These are phyloP conservation scores for Daboia siamensis DNA, from an alignment of 2,113 vertebrate genomes.

Conservation along the genomic window DNA sequence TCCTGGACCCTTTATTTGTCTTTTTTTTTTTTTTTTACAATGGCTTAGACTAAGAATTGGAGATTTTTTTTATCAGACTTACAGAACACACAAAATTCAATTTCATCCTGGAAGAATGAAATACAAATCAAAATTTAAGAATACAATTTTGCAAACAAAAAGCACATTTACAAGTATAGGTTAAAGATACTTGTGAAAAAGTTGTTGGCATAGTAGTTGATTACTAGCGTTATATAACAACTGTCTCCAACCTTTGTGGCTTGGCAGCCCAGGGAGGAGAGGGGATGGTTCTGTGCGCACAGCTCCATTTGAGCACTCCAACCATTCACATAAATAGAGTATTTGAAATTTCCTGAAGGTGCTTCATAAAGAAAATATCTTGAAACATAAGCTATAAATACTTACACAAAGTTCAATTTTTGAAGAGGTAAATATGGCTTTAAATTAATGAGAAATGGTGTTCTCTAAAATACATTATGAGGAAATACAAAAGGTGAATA, in stretches of 20 bases:
- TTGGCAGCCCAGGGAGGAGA: neutral
- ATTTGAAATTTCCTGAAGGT: neutral
- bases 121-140: neutral
- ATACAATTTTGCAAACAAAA: neutral
- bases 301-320: neutral
- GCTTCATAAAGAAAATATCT: neutral
- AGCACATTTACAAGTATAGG: neutral
- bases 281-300: neutral
- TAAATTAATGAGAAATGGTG: neutral
- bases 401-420: neutral
- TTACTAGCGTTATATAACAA: neutral
- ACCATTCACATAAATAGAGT: no score
- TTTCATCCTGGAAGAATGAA: neutral
- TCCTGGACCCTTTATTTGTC: neutral
- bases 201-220: neutral
- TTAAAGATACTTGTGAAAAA: neutral
- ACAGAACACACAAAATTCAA: neutral
- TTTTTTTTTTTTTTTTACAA: neutral
- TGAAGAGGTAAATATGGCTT: slow-evolving; percentile 24
- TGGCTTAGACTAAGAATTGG: neutral
- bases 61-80: neutral
- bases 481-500: neutral
- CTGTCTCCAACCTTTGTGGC: neutral
- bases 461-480: slow-evolving; percentile 4
- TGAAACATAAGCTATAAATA: neutral